Evolutionary conservation across 1,140 invertebrate genomes (phyloP), one percentile per base, ranked within the genome.

Genomic region (Cepaea nemoralis): DNA sequence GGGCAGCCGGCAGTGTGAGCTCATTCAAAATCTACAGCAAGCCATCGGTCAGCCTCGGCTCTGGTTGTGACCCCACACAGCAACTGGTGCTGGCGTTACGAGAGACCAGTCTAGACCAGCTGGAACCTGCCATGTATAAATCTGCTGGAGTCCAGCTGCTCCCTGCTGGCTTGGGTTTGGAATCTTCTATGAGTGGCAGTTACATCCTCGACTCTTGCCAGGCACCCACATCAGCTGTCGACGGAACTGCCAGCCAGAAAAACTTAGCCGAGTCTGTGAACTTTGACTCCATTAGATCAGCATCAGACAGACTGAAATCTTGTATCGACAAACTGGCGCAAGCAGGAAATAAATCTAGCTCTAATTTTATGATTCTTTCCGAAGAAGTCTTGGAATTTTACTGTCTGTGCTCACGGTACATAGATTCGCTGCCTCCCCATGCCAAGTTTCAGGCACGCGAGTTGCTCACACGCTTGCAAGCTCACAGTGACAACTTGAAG

Each of bases 401-500:
- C 80, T 82, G 83, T 66, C 77, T 88, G 79, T 91, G 89, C 85
- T 89, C 85, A 67, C 83, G 82, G 40, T 91, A 89, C 83, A 89
- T 91, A 39, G 89, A 91, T 74, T 85, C 88, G 35, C 82, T 96
- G 82, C 94, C 96, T 33, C 95, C 96, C n/a, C 96, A 96, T 88
- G 94, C 95, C 40, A 95, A 97, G 78, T 97, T 98, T 89, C 96
- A 97, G 85, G 95, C 97, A 87, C 94, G 96, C 14, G 96, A 98
- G 88, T 92, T 97, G 77, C 93, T 97, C 5, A 94, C 94, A 0
- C 93, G 95, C 12, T 92, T 98, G 35, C 96, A 97, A 88, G 93
- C 93, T 1, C 95, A 97, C 89, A 95, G 95, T 33, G 93, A 95
- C 83, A 94, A 94, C 85, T 87, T 97, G 77, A 93, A 95, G 67